Base-by-base conservation (phyloP, 2,888 invertebrate genomes). In the Eupithecia abbreviata region DNA sequence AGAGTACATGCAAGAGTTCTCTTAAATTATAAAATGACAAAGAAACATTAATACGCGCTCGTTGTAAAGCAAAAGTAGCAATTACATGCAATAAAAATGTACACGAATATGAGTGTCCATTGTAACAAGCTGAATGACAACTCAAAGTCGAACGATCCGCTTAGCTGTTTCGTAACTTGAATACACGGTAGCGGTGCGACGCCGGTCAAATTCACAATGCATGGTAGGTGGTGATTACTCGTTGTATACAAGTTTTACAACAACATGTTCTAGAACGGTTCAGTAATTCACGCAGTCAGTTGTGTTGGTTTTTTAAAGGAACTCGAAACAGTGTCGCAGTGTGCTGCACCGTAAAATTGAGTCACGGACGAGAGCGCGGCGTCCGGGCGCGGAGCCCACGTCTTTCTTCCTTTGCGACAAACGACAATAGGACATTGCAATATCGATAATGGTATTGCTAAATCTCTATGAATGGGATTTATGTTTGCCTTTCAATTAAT, bases 341-440 rank as follows among this genome's bases (percentile, higher is more conserved):
- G 86, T 86, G 86, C 85, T 85, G 83, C 85, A 88, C 87, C 91
- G 91, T 91, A 88, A 92, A 92, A 92, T 92, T 90, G 86, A 84
- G 85, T 84, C 85, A 89, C 84, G 91, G 87, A 80, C 83, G 89
- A 91, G 85, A 85, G 91, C 87, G 82, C 83, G 77, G 72, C 80
- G 81, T 80, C 90, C 90, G 92, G 90, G 89, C 88, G 82, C 82
- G 75, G 81, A 78, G 81, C 84, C 82, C 82, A 84, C 82, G 87
- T 85, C 87, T 85, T 86, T 88, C 88, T 90, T 89, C 90, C 90
- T 90, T 85, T 80, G 85, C 84, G 84, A 85, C 88, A 86, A 90
- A 84, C 84, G 83, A 85, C 88, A 86, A 90, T 91, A 89, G 90
- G 82, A 81, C 83, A 82, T 89, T 87, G 85, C 87, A 86, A 86